Evolutionary conservation across 2,113 vertebrate genomes (phyloP), one percentile per base, ranked within the genome.

Genomic region (Gymnobelideus leadbeateri): DNA sequence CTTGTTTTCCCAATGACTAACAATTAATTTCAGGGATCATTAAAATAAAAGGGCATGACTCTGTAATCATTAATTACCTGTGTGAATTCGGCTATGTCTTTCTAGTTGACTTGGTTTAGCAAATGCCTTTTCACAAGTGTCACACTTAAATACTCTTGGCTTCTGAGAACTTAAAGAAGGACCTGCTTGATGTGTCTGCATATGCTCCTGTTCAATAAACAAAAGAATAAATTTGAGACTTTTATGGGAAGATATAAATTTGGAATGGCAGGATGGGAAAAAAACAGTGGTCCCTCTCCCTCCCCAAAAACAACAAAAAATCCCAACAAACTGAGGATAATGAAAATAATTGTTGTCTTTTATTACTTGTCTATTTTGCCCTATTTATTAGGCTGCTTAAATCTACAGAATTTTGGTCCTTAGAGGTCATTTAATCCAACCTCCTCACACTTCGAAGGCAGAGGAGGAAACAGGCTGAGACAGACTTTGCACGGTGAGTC

Each of bases 91-190:
- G 97, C 99, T 99, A 94, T 99, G 99, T 92, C 99, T 99, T 98
- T 99, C 99, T 97, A 99, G 98, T 97, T 99, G 99, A 98, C 99
- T 99, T 28, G 99, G 99, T 92, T 99, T 99, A 93, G 99, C 99
- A 0, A 99, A 99, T 3, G 99, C 99, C 98, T 99, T 99, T 92
- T 99, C 99, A 49, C 99, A 99, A 7, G 98, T 98, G 57, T 99
- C 99, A 96, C 99, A 99, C 95, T 98, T 99, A 97, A 99, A 99
- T 89, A 99, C 99, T 61, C 99, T 97, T 1, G 99, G 99, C 97
- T 99, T 99, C 98, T 99, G 99, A 7, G 99, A 99, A 98, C 99
- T 99, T 90, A 99, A 97, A 0, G 99, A 99, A 0, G 99, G 99
- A 92, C 99, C 99, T 0, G 99, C 99, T 97, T 99, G 99, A 97